Percentiles rank a stretch among this genome's conserved stretches.
phyloP scores from a whole-genome alignment of 2,797 vertebrate genomes.

The Sebastes elongatus region DNA sequence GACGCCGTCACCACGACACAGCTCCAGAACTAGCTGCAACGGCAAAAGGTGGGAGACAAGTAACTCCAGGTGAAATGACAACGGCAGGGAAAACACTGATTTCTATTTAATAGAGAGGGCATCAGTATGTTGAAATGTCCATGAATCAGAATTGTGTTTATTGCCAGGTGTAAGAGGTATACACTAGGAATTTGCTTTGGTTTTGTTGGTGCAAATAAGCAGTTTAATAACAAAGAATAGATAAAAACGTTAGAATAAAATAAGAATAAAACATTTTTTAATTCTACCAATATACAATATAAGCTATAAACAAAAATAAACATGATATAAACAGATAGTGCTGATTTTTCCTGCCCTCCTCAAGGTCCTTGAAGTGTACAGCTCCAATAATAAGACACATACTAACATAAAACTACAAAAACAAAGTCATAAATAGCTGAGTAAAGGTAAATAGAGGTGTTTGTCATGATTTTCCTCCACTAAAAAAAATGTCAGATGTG shows the following conservation, averaged over 20 bases:
- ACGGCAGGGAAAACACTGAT: rapidly evolving
- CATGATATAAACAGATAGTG: too few species aligned
- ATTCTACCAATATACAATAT: too few species aligned
- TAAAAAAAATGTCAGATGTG: neutral
- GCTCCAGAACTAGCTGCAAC: conserved; percentile 68
- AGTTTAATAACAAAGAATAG: too few species aligned
- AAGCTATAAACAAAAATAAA: too few species aligned
- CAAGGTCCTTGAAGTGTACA: too few species aligned
- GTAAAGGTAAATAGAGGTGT: neutral
- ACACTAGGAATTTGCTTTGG: too few species aligned
- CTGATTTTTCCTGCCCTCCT: too few species aligned
- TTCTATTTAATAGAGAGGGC: neutral
- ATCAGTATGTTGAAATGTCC: neutral
- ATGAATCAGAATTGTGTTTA: too few species aligned
- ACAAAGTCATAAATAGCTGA: neutral
- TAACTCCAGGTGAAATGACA: neutral
- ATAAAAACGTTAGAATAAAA: too few species aligned
- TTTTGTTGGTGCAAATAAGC: too few species aligned
- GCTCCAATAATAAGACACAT: neutral
- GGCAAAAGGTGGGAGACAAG: neutral
- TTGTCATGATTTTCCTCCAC: neutral
- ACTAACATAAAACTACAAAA: neutral
- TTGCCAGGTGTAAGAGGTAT: too few species aligned
- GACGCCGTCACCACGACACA: conserved; percentile 59
- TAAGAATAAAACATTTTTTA: too few species aligned